Evolutionary conservation across 2,797 vertebrate genomes (phyloP).

Genomic region (Myiotriccus ornatus): DNA sequence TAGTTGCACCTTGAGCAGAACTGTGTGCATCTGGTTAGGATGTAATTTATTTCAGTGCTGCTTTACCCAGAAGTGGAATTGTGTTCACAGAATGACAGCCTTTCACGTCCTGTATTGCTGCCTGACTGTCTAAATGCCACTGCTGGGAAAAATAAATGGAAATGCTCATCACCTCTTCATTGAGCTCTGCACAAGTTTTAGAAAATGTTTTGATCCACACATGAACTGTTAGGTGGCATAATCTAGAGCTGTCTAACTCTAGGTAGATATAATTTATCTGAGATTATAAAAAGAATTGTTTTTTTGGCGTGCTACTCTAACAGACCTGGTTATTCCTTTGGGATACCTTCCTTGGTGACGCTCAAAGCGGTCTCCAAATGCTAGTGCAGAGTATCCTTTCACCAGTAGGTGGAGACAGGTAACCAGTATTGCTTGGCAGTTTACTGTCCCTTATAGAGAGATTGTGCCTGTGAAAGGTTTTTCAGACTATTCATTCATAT

Average conservation of each 20-base stretch:
- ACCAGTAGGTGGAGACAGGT: conserved; percentile 65
- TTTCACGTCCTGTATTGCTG: not conserved
- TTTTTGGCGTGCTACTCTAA: not conserved
- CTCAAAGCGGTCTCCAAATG: not conserved
- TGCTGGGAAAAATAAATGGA: not conserved
- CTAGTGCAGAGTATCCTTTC: not conserved
- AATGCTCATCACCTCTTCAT: not conserved
- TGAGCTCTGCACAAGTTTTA: not conserved
- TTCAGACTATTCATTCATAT: not conserved
- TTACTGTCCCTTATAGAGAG: not conserved
- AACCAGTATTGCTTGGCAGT: not conserved
- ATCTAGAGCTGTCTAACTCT: not conserved
- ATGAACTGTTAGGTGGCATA: not conserved
- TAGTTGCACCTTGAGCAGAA: not conserved
- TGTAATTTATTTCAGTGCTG: not conserved
- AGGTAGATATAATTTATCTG: not conserved
- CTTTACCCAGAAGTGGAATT: not conserved
- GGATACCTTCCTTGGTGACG: not conserved
- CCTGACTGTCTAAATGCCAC: not conserved
- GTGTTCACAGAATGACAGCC: not conserved
- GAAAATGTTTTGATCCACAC: not conserved
- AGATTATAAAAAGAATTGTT: not conserved
- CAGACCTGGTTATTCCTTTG: not conserved
- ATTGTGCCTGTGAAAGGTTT: not conserved
- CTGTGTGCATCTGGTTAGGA: not conserved